A percentile compares a stretch with the other conserved stretches of the same genome.
Conservation (phyloP, 35 echinoderm and acorn worm genomes). For the Amphiura filiformis region DNA sequence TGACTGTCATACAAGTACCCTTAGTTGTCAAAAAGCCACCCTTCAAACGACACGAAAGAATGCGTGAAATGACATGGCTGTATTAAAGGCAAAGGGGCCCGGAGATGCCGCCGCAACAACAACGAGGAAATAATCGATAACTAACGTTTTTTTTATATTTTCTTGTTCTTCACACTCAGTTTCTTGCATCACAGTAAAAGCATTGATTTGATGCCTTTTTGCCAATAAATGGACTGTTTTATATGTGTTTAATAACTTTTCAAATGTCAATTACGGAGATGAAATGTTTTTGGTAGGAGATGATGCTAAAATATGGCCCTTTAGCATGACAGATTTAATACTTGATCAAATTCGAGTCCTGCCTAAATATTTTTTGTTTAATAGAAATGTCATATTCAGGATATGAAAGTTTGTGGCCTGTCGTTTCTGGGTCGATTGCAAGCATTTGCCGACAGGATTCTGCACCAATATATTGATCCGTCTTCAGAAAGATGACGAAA, state of each 20-base stretch:
- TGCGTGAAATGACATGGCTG: not conserved
- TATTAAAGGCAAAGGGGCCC: not conserved
- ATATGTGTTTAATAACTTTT: constrained; percentile 5
- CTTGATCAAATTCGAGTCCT: not conserved
- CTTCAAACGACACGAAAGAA: not conserved
- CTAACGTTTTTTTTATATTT: not conserved
- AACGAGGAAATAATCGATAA: not conserved
- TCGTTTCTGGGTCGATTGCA: constrained; percentile 3
- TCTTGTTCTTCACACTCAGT: not conserved
- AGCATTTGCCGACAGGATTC: not conserved
- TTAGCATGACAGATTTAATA: not conserved
- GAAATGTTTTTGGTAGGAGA: not conserved
- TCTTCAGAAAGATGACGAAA: not conserved
- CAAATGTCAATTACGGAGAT: not conserved
- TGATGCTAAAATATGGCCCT: not conserved
- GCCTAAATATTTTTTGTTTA: constrained; percentile 10
- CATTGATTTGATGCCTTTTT: not conserved
- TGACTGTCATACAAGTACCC: not conserved
- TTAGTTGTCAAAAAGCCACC: constrained; percentile 1
- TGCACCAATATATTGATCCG: not conserved
- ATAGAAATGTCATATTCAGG: constrained; percentile 14
- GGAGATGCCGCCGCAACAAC: constrained; percentile 4
- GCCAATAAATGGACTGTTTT: constrained; percentile 5
- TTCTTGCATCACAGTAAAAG: not conserved
- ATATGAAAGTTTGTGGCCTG: constrained; percentile 4